Conservation (phyloP, 2,888 invertebrate species). For the Priocnemis perturbator region DNA sequence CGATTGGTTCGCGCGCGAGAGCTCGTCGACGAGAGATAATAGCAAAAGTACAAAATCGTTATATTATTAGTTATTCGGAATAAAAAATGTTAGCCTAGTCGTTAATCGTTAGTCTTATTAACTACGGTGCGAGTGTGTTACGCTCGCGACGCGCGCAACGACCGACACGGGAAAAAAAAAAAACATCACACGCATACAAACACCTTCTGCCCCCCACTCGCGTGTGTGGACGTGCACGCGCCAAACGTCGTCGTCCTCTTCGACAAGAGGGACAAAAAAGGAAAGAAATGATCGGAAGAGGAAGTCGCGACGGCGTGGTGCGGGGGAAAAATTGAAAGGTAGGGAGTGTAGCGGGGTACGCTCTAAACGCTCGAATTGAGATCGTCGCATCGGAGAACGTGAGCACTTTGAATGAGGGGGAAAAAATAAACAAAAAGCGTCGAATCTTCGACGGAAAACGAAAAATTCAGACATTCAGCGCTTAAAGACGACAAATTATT, state of each 20-base stretch:
- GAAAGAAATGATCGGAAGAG: background rate
- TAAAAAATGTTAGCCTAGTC: constrained; percentile 61
- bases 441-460: no score
- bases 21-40: constrained; percentile 24
- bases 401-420: no score
- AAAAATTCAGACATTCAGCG: no score
- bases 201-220: no score
- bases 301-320: no score
- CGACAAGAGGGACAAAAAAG: background rate
- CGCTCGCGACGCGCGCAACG: constrained; percentile 30
- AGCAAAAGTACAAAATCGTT: constrained; percentile 66
- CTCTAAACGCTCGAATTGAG: no score
- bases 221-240: background rate
- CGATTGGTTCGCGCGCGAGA: no score
- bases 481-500: no score
- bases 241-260: constrained; percentile 1
- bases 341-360: no score
- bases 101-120: constrained; percentile 51
- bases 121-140: constrained; percentile 52
- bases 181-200: constrained; percentile 2
- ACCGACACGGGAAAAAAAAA: constrained; percentile 37
- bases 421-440: no score
- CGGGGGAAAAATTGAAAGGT: no score
- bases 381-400: no score
- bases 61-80: constrained; percentile 51